Conservation (phyloP, 1,140 invertebrate genomes). For the Macrobrachium rosenbergii region DNA sequence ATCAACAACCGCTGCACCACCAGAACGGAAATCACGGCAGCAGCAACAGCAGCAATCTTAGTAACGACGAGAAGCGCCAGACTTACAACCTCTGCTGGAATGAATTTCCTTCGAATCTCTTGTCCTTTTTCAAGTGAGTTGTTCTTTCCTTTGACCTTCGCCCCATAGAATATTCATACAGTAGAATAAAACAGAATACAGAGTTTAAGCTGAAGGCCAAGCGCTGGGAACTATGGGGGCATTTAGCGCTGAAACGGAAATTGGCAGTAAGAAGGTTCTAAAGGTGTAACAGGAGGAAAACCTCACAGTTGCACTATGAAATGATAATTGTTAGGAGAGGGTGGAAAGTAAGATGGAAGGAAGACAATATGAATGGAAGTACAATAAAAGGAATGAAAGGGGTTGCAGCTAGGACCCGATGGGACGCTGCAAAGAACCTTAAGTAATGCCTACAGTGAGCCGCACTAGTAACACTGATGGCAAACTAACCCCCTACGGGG, state of each 20-base stretch:
- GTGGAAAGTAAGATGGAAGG: too few relatives aligned
- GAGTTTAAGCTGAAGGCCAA: not conserved
- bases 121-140: slow-evolving; percentile 64
- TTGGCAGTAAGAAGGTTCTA: too few relatives aligned
- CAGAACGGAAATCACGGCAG: not conserved
- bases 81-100: slow-evolving; percentile 65
- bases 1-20: slow-evolving; percentile 11
- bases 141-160: not conserved
- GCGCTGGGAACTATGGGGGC: not conserved
- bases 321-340: too few relatives aligned
- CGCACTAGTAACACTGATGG: not conserved
- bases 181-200: not conserved
- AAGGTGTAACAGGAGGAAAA: too few relatives aligned
- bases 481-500: too few relatives aligned
- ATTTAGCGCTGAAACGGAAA: too few relatives aligned
- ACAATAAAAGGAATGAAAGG: too few relatives aligned
- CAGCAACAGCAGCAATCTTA: slow-evolving; percentile 9
- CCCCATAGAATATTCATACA: not conserved
- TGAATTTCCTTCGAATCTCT: slow-evolving; percentile 61
- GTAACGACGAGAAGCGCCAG: slow-evolving; percentile 57
- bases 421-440: too few relatives aligned
- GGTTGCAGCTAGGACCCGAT: too few relatives aligned
- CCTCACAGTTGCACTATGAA: too few relatives aligned
- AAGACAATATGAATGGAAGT: too few relatives aligned
- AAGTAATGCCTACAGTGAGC: not conserved